Conservation (phyloP, 2,888 invertebrate species). For the Bugula neritina region DNA sequence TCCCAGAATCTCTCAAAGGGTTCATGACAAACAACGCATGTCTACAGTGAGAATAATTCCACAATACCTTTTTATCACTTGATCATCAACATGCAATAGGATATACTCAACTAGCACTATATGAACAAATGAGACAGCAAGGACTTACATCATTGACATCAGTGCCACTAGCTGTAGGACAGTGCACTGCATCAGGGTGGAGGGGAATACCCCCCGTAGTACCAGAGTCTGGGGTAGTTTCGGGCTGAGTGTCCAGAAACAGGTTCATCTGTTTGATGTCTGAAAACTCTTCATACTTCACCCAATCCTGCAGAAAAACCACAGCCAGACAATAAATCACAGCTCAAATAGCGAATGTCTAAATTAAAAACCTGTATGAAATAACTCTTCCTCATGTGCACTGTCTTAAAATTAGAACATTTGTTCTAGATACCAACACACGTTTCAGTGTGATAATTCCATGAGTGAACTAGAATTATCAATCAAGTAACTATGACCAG, state of each 20-base stretch:
- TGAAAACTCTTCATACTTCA: conserved; percentile 87
- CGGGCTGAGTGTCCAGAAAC: conserved; percentile 35
- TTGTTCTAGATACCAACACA: too few relatives aligned
- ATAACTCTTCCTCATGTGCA: too few relatives aligned
- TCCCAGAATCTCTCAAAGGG: conserved; percentile 90
- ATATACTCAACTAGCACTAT: neutral
- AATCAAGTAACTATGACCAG: too few relatives aligned
- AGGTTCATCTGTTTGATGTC: conserved; percentile 67
- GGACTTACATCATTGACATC: conserved; percentile 37
- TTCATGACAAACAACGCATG: conserved; percentile 86
- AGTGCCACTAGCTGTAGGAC: conserved; percentile 52
- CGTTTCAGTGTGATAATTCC: too few relatives aligned
- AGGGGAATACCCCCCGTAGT: conserved; percentile 56
- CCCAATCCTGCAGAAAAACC: conserved; percentile 67
- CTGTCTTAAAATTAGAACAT: too few relatives aligned
- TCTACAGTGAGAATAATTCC: conserved; percentile 42
- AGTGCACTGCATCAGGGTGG: conserved; percentile 35
- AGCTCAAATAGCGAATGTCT: too few relatives aligned
- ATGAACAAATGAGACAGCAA: neutral
- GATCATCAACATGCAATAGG: neutral
- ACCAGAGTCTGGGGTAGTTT: conserved; percentile 54
- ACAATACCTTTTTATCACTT: neutral
- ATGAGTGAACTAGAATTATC: too few relatives aligned
- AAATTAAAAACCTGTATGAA: too few relatives aligned
- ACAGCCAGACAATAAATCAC: too few relatives aligned